These are phyloP conservation scores for Dasypus novemcinctus DNA, from an alignment of 2,113 vertebrate genomes.

Conservation along the genomic window DNA sequence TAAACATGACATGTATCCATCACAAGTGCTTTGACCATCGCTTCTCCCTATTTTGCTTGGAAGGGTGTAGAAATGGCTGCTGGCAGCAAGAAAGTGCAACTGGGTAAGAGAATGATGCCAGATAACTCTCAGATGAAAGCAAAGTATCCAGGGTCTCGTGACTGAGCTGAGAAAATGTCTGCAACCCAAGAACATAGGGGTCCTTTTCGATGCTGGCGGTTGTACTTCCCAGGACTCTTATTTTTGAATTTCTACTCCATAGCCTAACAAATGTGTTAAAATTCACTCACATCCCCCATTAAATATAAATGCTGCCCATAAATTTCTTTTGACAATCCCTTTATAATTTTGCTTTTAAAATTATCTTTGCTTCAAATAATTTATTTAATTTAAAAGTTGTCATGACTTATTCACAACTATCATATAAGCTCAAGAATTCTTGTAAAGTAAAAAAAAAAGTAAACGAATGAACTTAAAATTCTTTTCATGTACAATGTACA, in stretches of 20 bases:
- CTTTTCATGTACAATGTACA: neutral
- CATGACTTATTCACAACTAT: neutral
- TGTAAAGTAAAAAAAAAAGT: neutral
- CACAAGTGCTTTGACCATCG: neutral
- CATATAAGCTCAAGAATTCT: neutral
- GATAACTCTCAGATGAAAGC: neutral
- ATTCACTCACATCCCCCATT: neutral
- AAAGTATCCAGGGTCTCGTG: neutral
- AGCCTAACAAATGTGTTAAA: neutral
- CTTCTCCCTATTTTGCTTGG: neutral
- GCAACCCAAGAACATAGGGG: neutral
- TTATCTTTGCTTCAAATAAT: neutral
- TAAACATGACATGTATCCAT: neutral
- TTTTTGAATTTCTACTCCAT: neutral
- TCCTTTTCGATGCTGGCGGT: neutral
- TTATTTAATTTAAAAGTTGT: neutral
- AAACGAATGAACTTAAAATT: neutral
- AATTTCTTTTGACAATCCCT: neutral
- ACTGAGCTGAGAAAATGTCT: neutral
- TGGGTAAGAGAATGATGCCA: too few species aligned
- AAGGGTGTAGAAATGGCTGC: neutral
- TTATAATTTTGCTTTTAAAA: neutral
- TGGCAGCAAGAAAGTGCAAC: neutral
- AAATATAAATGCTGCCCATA: neutral
- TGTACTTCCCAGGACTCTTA: neutral